A percentile compares a stretch with the other conserved stretches of the same genome.
These are phyloP conservation scores for Temnothorax unifasciatus DNA, from an alignment of 2,888 invertebrate genomes.

Conservation along the genomic window DNA sequence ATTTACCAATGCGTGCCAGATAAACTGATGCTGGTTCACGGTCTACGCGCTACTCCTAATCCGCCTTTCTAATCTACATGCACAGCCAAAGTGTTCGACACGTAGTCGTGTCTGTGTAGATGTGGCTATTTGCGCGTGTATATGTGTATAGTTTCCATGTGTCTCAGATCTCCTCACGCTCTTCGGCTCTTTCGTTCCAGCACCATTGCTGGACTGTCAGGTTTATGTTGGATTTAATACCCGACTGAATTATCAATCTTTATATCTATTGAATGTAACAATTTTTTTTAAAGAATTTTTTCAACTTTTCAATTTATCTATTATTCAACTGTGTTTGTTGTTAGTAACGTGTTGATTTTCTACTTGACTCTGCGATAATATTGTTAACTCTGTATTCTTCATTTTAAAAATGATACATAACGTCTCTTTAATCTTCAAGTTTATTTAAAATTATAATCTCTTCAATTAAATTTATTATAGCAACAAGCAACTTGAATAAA, in stretches of 20 bases:
- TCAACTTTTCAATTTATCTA: neutral
- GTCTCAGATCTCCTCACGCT: constrained; percentile 4
- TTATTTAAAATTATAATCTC: neutral
- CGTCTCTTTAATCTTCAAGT: neutral
- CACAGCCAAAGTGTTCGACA: neutral
- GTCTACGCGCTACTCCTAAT: constrained; percentile 74
- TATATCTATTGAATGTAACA: neutral
- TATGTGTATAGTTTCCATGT: neutral
- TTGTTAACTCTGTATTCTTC: neutral
- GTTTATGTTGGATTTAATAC: neutral
- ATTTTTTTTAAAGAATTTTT: neutral
- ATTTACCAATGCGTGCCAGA: constrained; percentile 90
- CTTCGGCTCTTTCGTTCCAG: constrained; percentile 1
- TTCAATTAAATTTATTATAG: neutral
- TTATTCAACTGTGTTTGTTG: neutral
- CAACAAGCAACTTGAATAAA: neutral
- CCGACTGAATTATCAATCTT: neutral
- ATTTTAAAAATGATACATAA: neutral
- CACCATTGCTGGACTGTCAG: constrained; percentile 2
- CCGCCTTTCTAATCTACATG: constrained; percentile 75
- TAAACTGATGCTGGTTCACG: constrained; percentile 76
- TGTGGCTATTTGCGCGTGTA: neutral
- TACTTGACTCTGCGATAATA: neutral
- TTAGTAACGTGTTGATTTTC: neutral
- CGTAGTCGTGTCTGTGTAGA: neutral